phyloP scores from a whole-genome alignment of 1,140 invertebrate species.

The Rhynchophorus ferrugineus region DNA sequence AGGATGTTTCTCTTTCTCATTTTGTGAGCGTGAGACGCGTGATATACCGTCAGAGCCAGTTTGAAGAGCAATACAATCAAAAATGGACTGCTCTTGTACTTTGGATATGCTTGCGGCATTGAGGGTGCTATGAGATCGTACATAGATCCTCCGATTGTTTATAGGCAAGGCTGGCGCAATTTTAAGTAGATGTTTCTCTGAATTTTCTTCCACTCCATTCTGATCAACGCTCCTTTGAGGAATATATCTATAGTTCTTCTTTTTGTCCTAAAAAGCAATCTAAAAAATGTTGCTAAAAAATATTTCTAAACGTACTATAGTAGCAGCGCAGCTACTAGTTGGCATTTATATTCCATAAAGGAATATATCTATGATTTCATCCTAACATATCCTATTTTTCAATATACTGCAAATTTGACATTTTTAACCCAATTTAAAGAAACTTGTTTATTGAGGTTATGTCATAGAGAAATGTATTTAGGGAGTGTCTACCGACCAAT shows the following conservation, averaged over 20 bases:
- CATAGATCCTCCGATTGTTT: constrained; percentile 41
- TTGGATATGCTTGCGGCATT: constrained; percentile 34
- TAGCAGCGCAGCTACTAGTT: constrained; percentile 31
- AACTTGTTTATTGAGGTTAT: constrained; percentile 23
- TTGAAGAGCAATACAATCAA: constrained; percentile 31
- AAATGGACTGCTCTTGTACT: constrained; percentile 21
- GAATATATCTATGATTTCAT: constrained; percentile 4
- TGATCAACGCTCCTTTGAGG: constrained; percentile 26
- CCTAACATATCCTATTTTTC: constrained; percentile 3
- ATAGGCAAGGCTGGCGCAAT: constrained; percentile 53
- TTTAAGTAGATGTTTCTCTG: constrained; percentile 46
- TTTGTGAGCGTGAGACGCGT: constrained; percentile 54
- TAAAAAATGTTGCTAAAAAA: neutral
- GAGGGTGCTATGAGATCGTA: constrained; percentile 48
- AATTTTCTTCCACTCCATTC: constrained; percentile 20
- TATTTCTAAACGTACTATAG: constrained; percentile 18
- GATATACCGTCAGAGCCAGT: constrained; percentile 37
- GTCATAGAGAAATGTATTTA: no score
- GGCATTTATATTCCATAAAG: constrained; percentile 33
- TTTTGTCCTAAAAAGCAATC: constrained; percentile 28
- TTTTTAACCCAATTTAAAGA: constrained; percentile 16
- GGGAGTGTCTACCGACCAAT: no score
- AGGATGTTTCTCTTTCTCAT: constrained; percentile 65
- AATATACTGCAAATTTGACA: constrained; percentile 5
- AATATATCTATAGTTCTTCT: constrained; percentile 23